phyloP scores from a whole-genome alignment of 2,888 invertebrate genomes.

The Penaeus monodon region DNA sequence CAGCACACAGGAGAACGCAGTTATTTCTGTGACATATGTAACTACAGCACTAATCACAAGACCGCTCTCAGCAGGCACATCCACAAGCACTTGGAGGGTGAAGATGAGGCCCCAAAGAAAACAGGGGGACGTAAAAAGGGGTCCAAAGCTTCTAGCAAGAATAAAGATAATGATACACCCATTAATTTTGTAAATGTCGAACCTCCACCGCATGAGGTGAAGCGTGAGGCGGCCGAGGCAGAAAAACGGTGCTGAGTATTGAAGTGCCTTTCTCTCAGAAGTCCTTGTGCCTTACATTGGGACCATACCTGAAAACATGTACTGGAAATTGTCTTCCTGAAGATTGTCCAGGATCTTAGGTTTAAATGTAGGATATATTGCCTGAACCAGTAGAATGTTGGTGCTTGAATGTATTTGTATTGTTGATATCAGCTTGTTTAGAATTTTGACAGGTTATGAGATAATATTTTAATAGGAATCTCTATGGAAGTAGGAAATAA shows the following conservation, averaged over 20 bases:
- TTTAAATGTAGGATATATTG: neutral
- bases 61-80: slow-evolving; percentile 56
- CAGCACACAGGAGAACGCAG: slow-evolving; percentile 63
- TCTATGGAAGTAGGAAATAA: neutral
- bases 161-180: neutral
- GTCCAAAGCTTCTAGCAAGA: neutral
- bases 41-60: slow-evolving; percentile 61
- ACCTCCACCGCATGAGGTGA: neutral
- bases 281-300: slow-evolving; percentile 12
- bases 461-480: neutral
- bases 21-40: slow-evolving; percentile 60
- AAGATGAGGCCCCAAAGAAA: slow-evolving; percentile 25
- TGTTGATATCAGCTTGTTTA: neutral
- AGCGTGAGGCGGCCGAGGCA: neutral
- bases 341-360: neutral
- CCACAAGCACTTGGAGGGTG: slow-evolving; percentile 45
- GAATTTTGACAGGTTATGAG: too few species aligned
- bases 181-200: slow-evolving; percentile 40
- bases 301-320: slow-evolving; percentile 27
- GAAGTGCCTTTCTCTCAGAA: slow-evolving; percentile 21
- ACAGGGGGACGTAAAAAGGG: neutral
- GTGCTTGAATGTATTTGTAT: slow-evolving; percentile 32
- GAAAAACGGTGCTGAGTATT: neutral
- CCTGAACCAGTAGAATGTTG: slow-evolving; percentile 27
- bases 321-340: slow-evolving; percentile 17